A percentile compares a stretch with the other conserved stretches of the same genome.
phyloP scores from a whole-genome alignment of 2,888 invertebrate species.

The Petrolisthes manimaculis region DNA sequence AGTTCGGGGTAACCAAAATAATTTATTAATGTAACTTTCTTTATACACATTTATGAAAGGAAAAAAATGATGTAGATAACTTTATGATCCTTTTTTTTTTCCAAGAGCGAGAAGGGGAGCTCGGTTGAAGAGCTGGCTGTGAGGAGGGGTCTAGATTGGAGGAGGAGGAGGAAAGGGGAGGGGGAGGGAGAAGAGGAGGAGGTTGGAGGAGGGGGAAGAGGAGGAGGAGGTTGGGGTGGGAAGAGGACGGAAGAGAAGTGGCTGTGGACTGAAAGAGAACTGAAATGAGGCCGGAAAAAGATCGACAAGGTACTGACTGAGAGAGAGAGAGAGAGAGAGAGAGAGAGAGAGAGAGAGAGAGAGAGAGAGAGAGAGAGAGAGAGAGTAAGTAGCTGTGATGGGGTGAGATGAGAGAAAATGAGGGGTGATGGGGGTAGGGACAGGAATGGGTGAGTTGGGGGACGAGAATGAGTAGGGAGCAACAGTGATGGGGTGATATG shows the following conservation, averaged over 20 bases:
- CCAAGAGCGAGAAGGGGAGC: too few species aligned
- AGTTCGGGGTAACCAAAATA: too few species aligned
- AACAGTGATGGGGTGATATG: neutral
- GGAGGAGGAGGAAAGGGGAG: neutral
- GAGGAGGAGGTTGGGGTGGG: neutral
- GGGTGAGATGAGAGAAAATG: neutral
- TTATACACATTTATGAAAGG: too few species aligned
- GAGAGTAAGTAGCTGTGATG: neutral
- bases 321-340: too few species aligned
- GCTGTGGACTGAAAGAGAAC: neutral
- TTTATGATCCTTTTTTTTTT: too few species aligned
- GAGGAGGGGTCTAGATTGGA: too few species aligned
- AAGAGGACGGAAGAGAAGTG: neutral
- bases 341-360: neutral
- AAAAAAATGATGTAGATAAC: too few species aligned
- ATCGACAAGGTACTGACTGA: too few species aligned
- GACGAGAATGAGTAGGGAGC: neutral
- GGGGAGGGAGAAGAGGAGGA: neutral
- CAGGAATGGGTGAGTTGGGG: neutral
- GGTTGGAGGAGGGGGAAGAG: neutral
- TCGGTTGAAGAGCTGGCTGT: too few species aligned
- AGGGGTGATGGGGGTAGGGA: neutral
- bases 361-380: neutral
- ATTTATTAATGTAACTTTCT: too few species aligned
- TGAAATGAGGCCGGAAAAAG: too few species aligned